phyloP scores from a whole-genome alignment of 1,140 invertebrate genomes.

The Drosophila pruinosa region DNA sequence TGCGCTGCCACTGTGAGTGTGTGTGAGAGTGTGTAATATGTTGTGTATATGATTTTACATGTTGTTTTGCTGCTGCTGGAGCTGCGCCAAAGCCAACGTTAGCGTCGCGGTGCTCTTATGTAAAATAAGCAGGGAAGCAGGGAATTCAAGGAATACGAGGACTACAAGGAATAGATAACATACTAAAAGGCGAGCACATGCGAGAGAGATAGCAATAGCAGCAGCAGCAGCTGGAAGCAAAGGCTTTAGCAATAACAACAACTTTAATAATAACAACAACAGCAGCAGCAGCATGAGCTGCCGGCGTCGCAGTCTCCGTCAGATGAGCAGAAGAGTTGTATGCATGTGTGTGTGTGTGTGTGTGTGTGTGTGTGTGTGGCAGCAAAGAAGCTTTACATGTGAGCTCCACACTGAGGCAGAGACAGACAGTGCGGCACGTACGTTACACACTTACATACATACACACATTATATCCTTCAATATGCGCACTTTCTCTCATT shows the following conservation, averaged over 20 bases:
- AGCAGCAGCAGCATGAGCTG: conserved; percentile 28
- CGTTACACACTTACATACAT: conserved; percentile 31
- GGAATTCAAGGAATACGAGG: conserved; percentile 49
- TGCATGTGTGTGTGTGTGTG: conserved; percentile 38
- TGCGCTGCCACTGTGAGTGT: conserved; percentile 36
- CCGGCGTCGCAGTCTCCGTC: conserved; percentile 32
- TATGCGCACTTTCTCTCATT: conserved; percentile 27
- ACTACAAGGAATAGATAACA: conserved; percentile 74
- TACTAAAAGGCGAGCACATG: conserved; percentile 77
- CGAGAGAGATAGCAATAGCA: conserved; percentile 59
- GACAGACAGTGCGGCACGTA: conserved; percentile 62
- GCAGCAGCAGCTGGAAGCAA: conserved; percentile 39
- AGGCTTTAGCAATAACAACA: conserved; percentile 28
- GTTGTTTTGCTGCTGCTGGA: conserved; percentile 16
- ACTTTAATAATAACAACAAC: conserved; percentile 21
- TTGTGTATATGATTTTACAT: conserved; percentile 79
- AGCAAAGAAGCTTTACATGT: conserved; percentile 39
- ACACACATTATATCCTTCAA: conserved; percentile 1
- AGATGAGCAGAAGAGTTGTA: conserved; percentile 74
- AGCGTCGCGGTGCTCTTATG: conserved; percentile 46
- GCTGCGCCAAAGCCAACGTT: conserved; percentile 9
- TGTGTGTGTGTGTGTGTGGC: conserved; percentile 32
- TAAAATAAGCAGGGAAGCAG: conserved; percentile 71
- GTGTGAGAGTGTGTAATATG: conserved; percentile 57
- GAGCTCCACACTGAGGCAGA: conserved; percentile 29